Evolutionary conservation across 2,797 vertebrate species (phyloP), one percentile per base, ranked within the genome.

Genomic region (Phrynocephalus guinanensis): DNA sequence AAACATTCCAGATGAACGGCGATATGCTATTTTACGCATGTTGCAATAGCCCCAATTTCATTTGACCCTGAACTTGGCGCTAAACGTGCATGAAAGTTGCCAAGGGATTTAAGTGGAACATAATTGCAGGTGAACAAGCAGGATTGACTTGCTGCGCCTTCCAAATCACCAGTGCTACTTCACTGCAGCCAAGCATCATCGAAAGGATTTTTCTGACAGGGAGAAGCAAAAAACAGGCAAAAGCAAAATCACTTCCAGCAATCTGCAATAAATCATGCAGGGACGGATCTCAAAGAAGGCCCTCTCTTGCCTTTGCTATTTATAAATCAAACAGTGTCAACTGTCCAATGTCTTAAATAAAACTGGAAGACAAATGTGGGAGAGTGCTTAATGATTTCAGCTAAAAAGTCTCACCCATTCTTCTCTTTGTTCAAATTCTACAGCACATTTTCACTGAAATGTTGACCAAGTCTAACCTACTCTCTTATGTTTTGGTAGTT

Each of bases 81-180:
- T 20, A 90, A 81, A 91, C 78, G n/a, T 70, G 86, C 50, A 18
- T 24, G 52, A 60, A 73, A 83, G 7, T 13, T 63, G 80, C 88
- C 84, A 89, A 79, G 63, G 86, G 68, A 28, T 78, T 86, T 83
- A 63, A 90, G 85, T 63, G 66, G 84, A 91, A 87, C 0, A 2
- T 70, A 91, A 88, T 86, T 79, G 93, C 20, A 94, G 90, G 83
- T 90, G 73, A 91, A 73, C 3, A 16, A 78, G 83, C 70, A 87
- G 11, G 28, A 44, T 0, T 5, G 16, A 78, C 15, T 30, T 15
- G 0, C 22, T 77, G 15, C 33, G 67, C 11, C 89, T 90, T 87
- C 83, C 63, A 73, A 30, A 82, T 60, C 44, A 28, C n/a, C 6
- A 24, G 76, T 71, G 66, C 11, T 76, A 88, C 71, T 78, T 50